phyloP scores from a whole-genome alignment of 2,888 invertebrate genomes.

The Tuta absoluta region DNA sequence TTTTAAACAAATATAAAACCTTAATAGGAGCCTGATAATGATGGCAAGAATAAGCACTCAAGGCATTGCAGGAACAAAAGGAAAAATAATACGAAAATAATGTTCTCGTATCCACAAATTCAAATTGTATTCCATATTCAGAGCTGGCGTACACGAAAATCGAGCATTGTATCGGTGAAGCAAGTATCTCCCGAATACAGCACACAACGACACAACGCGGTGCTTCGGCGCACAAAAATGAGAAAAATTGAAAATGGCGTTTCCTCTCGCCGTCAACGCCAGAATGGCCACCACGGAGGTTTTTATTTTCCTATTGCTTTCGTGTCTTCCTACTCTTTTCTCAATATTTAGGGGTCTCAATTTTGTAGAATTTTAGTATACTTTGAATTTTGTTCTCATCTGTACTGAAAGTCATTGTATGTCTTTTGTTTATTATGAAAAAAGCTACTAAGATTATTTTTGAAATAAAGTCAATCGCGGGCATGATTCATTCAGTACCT shows the following conservation, averaged over 20 bases:
- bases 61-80: too few relatives aligned
- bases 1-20: too few relatives aligned
- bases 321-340: constrained; percentile 50
- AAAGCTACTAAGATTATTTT: too few relatives aligned
- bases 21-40: too few relatives aligned
- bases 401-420: too few relatives aligned
- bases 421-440: too few relatives aligned
- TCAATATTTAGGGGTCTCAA: constrained; percentile 50
- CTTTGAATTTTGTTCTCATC: too few relatives aligned
- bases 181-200: constrained; percentile 16
- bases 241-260: constrained; percentile 68
- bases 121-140: background rate
- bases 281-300: constrained; percentile 67
- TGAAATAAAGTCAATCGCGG: too few relatives aligned
- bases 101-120: background rate
- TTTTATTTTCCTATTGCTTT: constrained; percentile 68
- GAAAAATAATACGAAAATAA: background rate
- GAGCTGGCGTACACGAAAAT: constrained; percentile 6
- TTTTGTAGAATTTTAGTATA: constrained; percentile 38
- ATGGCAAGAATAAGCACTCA: too few relatives aligned
- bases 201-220: constrained; percentile 26
- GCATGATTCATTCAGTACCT: too few relatives aligned
- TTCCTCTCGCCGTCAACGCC: constrained; percentile 73
- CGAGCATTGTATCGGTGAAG: constrained; percentile 16
- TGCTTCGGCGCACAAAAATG: constrained; percentile 47